phyloP scores from a whole-genome alignment of 2,888 invertebrate genomes.

The Dryomyza anilis region DNA sequence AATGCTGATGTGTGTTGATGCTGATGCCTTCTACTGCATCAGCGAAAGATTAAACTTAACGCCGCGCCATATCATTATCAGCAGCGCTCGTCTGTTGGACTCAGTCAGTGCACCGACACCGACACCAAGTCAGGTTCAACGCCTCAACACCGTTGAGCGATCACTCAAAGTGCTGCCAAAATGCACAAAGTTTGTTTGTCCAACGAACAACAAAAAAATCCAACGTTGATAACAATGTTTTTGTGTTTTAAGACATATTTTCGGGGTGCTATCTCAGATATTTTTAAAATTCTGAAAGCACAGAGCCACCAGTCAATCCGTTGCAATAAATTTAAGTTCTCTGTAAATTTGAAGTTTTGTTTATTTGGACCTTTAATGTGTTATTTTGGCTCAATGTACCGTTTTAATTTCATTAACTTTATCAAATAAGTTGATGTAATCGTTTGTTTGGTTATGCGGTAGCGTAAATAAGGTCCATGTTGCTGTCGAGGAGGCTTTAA shows the following conservation, averaged over 20 bases:
- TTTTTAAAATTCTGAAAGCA: too few relatives aligned
- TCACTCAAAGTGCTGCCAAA: constrained; percentile 21
- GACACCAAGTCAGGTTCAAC: background rate
- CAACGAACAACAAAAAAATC: background rate
- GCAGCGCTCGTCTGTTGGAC: too few relatives aligned
- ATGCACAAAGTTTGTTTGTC: constrained; percentile 10
- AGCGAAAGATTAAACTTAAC: constrained; percentile 44
- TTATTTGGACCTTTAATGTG: background rate
- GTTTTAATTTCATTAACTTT: constrained; percentile 41
- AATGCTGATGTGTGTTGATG: constrained; percentile 36
- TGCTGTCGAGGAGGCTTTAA: constrained; percentile 3
- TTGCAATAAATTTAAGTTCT: constrained; percentile 4
- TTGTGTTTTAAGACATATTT: too few relatives aligned
- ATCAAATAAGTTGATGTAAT: constrained; percentile 45
- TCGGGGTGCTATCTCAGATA: too few relatives aligned
- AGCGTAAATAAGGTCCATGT: background rate
- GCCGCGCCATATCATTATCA: constrained; percentile 44
- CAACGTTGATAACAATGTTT: constrained; percentile 8
- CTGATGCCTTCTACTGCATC: constrained; percentile 29
- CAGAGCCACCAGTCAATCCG: too few relatives aligned
- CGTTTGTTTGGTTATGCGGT: constrained; percentile 38
- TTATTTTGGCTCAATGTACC: constrained; percentile 30
- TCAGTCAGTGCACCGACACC: constrained; percentile 26
- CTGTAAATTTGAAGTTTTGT: background rate
- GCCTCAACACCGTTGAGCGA: constrained; percentile 1